Base-by-base conservation (phyloP, 1,140 invertebrate species). In the Sycophila sp. region DNA sequence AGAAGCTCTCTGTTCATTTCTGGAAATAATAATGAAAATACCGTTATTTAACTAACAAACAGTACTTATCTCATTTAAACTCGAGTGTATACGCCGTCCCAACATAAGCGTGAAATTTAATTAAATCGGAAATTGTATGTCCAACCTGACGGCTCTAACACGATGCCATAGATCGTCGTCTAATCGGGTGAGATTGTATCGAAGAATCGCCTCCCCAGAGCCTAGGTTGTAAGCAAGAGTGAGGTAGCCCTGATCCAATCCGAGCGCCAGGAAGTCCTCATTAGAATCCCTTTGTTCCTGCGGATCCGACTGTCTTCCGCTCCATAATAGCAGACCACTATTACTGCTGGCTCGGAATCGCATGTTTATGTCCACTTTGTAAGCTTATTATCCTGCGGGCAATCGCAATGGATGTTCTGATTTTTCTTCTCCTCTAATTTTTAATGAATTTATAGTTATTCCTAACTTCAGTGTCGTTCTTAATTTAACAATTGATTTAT, bases 121-220 rank as follows among this genome's bases (percentile, higher is more conserved):
- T n/a, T n/a, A n/a, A n/a, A n/a, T n/a, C n/a, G n/a, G n/a, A n/a
- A n/a, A n/a, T n/a, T n/a, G n/a, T n/a, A n/a, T n/a, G n/a, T n/a
- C 42, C 10, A 22, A 97, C 96, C 96, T 94, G 32, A 94, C 91
- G 30, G 94, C 93, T 84, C 92, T 89, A 26, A 97, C 90, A 69
- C 93, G 89, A 85, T 98, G 96, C 96, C 96, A 98, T 40, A 95
- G 87, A 60, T 95, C 95, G 85, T 98, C 95, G 84, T 96, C 93
- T 32, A 98, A 90, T 82, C 90, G 91, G n/a, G 94, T 94, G 71
- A 89, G 88, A 86, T 98, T 98, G 74, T 95, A 95, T 67, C 91
- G 88, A 15, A 98, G 91, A 38, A 91, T 87, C 3, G 93, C 90
- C 77, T 95, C 93, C 68, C 94, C 91, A 78, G 93, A 90, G 73